phyloP scores from a whole-genome alignment of 1,140 invertebrate species.

The Drosophila azteca region DNA sequence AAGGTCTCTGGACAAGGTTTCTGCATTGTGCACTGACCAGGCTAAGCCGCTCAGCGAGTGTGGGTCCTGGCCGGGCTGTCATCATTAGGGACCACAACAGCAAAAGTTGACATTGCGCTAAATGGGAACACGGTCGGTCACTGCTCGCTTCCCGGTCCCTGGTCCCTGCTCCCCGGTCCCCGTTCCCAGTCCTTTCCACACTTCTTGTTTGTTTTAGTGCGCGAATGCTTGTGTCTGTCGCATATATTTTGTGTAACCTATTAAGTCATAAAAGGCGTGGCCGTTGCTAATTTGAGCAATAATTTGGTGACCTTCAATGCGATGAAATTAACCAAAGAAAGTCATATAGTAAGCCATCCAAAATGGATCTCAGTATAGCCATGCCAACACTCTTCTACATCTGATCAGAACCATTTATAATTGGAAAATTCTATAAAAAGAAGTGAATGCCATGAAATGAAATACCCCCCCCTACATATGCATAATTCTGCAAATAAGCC shows the following conservation, averaged over 20 bases:
- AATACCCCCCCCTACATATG: conserved; percentile 23
- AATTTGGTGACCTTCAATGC: conserved; percentile 24
- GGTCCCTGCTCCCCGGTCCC: too few species aligned
- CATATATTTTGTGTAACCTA: conserved; percentile 48
- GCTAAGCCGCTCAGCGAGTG: conserved; percentile 7
- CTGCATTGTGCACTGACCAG: conserved; percentile 9
- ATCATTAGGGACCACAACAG: conserved; percentile 79
- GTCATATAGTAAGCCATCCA: too few species aligned
- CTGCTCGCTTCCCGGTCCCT: conserved; percentile 7
- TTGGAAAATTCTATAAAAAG: too few species aligned
- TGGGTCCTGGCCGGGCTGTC: conserved; percentile 66
- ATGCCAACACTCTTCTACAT: too few species aligned
- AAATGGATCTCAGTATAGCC: neutral
- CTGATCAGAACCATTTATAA: too few species aligned
- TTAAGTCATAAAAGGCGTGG: conserved; percentile 74
- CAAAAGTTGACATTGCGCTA: conserved; percentile 75
- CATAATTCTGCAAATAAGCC: conserved; percentile 35
- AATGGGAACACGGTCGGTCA: conserved; percentile 55
- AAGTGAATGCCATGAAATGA: too few species aligned
- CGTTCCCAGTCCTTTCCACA: neutral
- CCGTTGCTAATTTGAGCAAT: conserved; percentile 63
- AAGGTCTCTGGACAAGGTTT: conserved; percentile 20
- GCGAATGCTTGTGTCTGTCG: conserved; percentile 21
- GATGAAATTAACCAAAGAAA: neutral
- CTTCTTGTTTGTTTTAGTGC: neutral